Evolutionary conservation across 2,888 invertebrate species (phyloP), one percentile per base, ranked within the genome.

Genomic region (Acleris sparsana): DNA sequence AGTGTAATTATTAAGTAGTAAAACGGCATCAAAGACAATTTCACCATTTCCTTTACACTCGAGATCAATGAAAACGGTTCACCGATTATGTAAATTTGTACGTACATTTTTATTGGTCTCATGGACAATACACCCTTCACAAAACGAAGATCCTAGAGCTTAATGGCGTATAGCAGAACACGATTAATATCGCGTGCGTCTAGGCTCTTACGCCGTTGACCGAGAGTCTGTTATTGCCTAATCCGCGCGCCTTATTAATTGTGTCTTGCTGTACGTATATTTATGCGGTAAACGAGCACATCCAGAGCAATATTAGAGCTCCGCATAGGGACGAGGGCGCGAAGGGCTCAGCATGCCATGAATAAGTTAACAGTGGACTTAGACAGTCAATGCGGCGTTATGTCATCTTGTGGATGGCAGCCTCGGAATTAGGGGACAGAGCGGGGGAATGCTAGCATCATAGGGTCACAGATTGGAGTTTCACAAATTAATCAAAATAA

Each of bases 291-390:
- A 75, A 80, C 71, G 79, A 77, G 74, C 75, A 75, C 77, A 83
- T 80, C 81, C 77, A 79, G 80, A 76, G 76, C 72, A 73, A 80
- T 80, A 83, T 84, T 82, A 79, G 78, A 81, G 81, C 78, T 80
- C 80, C 76, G 82, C 80, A 78, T 75, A 82, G 76, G 77, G 78
- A 80, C 77, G 76, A 76, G 76, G 72, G 69, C 63, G 75, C 65
- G 71, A 65, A 68, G 71, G 67, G 76, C 72, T 72, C 75, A 78
- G 73, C 78, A 75, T 76, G 49, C 63, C 82, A 85, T 88, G 85
- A 86, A 88, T 89, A 88, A 86, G 70, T 86, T 76, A 87, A 75
- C 72, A 72, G 67, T 69, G 73, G 77, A 82, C 82, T 83, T 80
- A 75, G 77, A 73, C 82, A 77, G 77, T 79, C 80, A 80, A 84